Percentiles rank a stretch among this genome's conserved stretches.
Evolutionary conservation across 2,113 vertebrate genomes (phyloP).

Genomic region (Oriolus oriolus): DNA sequence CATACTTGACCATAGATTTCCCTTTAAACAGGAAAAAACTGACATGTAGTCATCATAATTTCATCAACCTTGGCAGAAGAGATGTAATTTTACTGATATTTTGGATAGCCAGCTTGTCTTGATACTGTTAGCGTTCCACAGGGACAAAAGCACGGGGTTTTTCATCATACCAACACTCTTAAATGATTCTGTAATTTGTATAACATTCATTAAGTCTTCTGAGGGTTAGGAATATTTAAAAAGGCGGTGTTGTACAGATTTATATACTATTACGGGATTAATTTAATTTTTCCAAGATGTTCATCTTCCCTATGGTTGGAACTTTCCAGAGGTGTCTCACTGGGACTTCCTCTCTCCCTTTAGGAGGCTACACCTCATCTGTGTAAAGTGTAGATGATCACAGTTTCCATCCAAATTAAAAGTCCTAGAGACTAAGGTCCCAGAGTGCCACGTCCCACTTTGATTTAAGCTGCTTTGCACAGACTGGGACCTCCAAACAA

Average conservation of each 20-base stretch:
- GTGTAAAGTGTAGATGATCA: not conserved
- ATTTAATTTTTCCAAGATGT: constrained; percentile 66
- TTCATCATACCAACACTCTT: constrained; percentile 58
- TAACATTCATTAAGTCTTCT: constrained; percentile 57
- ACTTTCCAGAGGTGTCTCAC: not conserved
- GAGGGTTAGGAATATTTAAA: constrained; percentile 52
- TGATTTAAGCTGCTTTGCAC: not conserved
- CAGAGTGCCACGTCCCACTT: not conserved
- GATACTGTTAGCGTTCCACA: constrained; percentile 55
- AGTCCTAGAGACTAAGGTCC: not conserved
- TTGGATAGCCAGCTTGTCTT: constrained; percentile 49
- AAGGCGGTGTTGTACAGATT: constrained; percentile 59
- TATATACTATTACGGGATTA: constrained; percentile 33
- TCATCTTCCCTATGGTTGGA: constrained; percentile 47
- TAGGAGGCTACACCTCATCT: not conserved
- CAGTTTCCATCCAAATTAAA: not conserved
- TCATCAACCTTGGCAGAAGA: constrained; percentile 21
- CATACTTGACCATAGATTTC: constrained; percentile 66
- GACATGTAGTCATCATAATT: constrained; percentile 9
- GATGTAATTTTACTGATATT: constrained; percentile 48
- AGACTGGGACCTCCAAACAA: not conserved
- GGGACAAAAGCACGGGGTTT: constrained; percentile 46
- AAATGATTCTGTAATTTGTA: constrained; percentile 65
- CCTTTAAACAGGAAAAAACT: constrained; percentile 41
- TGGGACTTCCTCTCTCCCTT: not conserved